These are phyloP conservation scores for Cephonodes hylas DNA, from an alignment of 2,888 invertebrate genomes.

Conservation along the genomic window DNA sequence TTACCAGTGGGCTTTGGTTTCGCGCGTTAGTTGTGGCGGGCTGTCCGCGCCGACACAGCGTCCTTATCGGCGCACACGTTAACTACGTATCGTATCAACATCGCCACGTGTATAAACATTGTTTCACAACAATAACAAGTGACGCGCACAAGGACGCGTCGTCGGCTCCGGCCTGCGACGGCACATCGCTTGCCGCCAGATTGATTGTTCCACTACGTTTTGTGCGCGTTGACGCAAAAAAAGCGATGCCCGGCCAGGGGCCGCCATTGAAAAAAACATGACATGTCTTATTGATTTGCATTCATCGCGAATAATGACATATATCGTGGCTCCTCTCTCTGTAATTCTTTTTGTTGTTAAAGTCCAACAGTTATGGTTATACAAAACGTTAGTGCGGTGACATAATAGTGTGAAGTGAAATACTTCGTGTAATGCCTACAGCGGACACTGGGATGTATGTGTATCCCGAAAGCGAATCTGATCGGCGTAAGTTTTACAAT, in stretches of 20 bases:
- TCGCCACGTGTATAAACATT: slow-evolving; percentile 78
- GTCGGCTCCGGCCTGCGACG: slow-evolving; percentile 32
- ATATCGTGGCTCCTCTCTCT: slow-evolving; percentile 33
- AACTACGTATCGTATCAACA: slow-evolving; percentile 66
- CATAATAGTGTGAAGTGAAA: slow-evolving; percentile 28
- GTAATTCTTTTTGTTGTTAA: background rate
- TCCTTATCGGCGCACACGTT: slow-evolving; percentile 63
- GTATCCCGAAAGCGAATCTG: slow-evolving; percentile 39
- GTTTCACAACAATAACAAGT: slow-evolving; percentile 77
- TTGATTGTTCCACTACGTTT: slow-evolving; percentile 44
- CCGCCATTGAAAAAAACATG: slow-evolving; percentile 41
- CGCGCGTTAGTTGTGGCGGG: slow-evolving; percentile 72
- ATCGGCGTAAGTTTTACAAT: slow-evolving; percentile 52
- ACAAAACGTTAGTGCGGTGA: slow-evolving; percentile 46
- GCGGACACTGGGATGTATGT: slow-evolving; percentile 37
- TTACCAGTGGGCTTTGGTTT: slow-evolving; percentile 60
- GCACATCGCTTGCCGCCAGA: slow-evolving; percentile 39
- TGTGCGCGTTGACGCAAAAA: slow-evolving; percentile 37
- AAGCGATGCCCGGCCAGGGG: slow-evolving; percentile 34
- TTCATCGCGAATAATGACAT: slow-evolving; percentile 39
- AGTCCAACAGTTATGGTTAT: slow-evolving; percentile 4
- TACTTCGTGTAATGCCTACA: background rate
- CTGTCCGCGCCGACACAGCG: slow-evolving; percentile 63
- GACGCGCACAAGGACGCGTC: slow-evolving; percentile 65
- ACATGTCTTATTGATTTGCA: slow-evolving; percentile 24